Percentiles rank a stretch among this genome's conserved stretches.
Evolutionary conservation across 2,888 invertebrate species (phyloP).

Genomic region (Plagodis dolabraria): DNA sequence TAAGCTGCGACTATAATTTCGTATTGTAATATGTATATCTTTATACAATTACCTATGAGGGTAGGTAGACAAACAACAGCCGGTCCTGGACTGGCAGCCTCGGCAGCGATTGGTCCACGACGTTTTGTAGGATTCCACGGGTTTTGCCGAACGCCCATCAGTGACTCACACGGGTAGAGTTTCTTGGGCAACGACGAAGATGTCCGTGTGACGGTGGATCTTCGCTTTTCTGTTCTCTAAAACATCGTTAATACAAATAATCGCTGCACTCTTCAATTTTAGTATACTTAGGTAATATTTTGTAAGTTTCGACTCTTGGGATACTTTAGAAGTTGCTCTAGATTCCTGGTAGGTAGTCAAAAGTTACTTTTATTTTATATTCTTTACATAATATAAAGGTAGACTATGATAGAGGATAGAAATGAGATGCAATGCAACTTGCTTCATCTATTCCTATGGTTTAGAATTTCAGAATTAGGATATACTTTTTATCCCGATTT

Average conservation of each 20-base stretch:
- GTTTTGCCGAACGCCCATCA: slow-evolving; percentile 90
- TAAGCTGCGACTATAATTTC: neutral
- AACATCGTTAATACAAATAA: neutral
- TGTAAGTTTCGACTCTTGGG: too few species aligned
- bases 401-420: too few species aligned
- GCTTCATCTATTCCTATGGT: too few species aligned
- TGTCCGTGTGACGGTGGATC: slow-evolving; percentile 31
- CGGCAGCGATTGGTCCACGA: slow-evolving; percentile 94
- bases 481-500: too few species aligned
- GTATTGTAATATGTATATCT: neutral
- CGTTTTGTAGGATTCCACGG: slow-evolving; percentile 96
- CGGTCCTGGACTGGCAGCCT: slow-evolving; percentile 93
- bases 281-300: too few species aligned
- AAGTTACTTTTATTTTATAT: too few species aligned
- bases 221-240: slow-evolving; percentile 9
- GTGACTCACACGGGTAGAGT: slow-evolving; percentile 56
- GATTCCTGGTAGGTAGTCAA: too few species aligned
- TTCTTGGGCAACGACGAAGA: slow-evolving; percentile 53
- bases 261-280: too few species aligned
- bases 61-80: slow-evolving; percentile 93
- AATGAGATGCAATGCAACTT: too few species aligned
- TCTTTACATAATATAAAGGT: too few species aligned
- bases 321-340: too few species aligned
- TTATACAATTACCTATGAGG: slow-evolving; percentile 87
- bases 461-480: too few species aligned